phyloP scores from a whole-genome alignment of 2,888 invertebrate genomes.

The Chrysodeixis includens region DNA sequence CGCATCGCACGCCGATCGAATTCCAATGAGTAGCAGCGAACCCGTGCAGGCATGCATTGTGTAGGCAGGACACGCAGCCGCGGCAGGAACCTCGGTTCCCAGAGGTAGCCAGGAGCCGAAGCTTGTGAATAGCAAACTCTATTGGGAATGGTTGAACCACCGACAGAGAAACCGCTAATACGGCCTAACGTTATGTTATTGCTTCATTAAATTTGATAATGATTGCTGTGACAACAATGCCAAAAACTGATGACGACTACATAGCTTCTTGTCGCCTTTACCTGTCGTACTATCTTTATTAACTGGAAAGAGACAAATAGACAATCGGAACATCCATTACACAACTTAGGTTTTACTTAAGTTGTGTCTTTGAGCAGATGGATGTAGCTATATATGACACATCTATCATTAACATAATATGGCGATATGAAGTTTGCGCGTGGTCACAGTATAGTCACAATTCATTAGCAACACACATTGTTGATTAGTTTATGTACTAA shows the following conservation, averaged over 20 bases:
- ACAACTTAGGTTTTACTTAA: background rate
- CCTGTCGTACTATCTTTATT: too few species aligned
- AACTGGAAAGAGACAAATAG: too few species aligned
- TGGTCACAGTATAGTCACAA: background rate
- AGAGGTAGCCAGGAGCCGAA: constrained; percentile 40
- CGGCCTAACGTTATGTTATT: background rate
- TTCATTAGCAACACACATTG: background rate
- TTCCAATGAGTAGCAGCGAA: constrained; percentile 48
- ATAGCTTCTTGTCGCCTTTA: too few species aligned
- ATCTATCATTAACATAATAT: background rate
- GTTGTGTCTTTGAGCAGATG: background rate
- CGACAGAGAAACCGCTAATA: background rate
- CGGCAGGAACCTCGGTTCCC: constrained; percentile 55
- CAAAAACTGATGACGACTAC: too few species aligned
- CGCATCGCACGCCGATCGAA: constrained; percentile 35
- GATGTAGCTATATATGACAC: background rate
- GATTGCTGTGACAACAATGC: too few species aligned
- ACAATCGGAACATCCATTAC: too few species aligned
- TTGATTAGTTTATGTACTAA: too few species aligned
- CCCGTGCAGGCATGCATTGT: constrained; percentile 54
- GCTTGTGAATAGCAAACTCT: constrained; percentile 48
- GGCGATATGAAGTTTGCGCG: background rate
- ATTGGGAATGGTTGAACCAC: constrained; percentile 7
- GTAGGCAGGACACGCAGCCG: constrained; percentile 56
- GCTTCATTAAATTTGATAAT: too few species aligned